These are phyloP conservation scores for Hippoglossus hippoglossus DNA, from an alignment of 2,797 vertebrate species.

Conservation along the genomic window DNA sequence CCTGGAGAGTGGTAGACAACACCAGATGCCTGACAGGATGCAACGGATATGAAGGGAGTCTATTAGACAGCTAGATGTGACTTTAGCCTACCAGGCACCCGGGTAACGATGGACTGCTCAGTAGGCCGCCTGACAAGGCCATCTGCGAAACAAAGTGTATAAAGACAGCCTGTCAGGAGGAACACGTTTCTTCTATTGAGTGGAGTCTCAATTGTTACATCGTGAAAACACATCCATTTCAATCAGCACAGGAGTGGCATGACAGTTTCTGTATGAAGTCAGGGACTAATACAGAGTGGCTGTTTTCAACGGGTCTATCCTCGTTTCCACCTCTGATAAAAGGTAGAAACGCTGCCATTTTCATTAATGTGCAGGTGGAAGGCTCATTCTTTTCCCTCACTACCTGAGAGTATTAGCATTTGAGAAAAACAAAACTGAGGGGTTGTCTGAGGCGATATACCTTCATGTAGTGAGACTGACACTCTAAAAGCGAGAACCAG, in stretches of 20 bases:
- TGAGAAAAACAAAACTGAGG: constrained; percentile 29
- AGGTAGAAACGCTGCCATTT: constrained; percentile 10
- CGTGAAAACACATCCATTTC: constrained; percentile 27
- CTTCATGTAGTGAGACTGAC: constrained; percentile 8
- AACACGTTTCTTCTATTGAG: constrained; percentile 21
- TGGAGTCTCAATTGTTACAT: constrained; percentile 2
- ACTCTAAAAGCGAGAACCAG: constrained; percentile 32
- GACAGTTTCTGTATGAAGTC: background rate
- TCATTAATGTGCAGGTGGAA: constrained; percentile 17
- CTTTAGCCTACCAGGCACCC: constrained; percentile 19
- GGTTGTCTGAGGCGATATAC: constrained; percentile 23
- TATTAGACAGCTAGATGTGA: constrained; percentile 24
- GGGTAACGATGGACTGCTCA: constrained; percentile 27
- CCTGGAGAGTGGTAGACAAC: constrained; percentile 38
- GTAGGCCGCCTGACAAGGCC: constrained; percentile 35
- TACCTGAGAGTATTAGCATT: constrained; percentile 20
- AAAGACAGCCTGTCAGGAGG: background rate
- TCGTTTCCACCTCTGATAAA: constrained; percentile 22
- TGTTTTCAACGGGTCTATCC: constrained; percentile 31
- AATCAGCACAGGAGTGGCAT: constrained; percentile 31
- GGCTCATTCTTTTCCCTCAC: constrained; percentile 6
- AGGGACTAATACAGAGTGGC: constrained; percentile 5
- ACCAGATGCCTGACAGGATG: constrained; percentile 52
- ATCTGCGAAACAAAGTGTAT: constrained; percentile 26
- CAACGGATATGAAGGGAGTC: constrained; percentile 16